phyloP scores from a whole-genome alignment of 2,113 vertebrate genomes.

The Epinephelus cyanopodus region DNA sequence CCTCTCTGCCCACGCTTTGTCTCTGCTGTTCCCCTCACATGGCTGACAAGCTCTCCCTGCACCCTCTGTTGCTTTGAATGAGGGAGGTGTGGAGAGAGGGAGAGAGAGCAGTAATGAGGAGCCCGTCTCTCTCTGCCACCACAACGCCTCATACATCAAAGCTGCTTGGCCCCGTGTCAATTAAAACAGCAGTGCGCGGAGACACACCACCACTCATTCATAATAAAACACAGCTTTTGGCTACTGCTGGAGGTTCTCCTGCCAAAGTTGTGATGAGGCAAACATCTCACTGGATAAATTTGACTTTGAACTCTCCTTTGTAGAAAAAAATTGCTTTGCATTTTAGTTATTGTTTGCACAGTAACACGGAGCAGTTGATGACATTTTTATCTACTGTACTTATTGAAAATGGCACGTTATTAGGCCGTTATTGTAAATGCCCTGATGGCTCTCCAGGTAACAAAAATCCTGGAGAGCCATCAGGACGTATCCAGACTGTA shows the following conservation, averaged over 20 bases:
- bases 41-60: conserved; percentile 27
- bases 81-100: background rate
- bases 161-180: conserved; percentile 53
- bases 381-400: conserved; percentile 7
- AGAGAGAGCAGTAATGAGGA: conserved; percentile 57
- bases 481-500: background rate
- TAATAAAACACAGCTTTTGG: conserved; percentile 72
- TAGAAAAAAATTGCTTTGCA: background rate
- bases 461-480: conserved; percentile 7
- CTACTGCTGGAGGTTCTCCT: conserved; percentile 40
- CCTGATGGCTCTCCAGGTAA: conserved; percentile 31
- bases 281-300: conserved; percentile 38
- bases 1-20: conserved; percentile 35
- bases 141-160: conserved; percentile 62
- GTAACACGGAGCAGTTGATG: background rate
- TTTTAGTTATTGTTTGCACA: background rate
- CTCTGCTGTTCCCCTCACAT: conserved; percentile 30
- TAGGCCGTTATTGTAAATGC: background rate
- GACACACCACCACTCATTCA: conserved; percentile 63
- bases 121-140: conserved; percentile 45
- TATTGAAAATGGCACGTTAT: background rate
- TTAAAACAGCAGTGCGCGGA: conserved; percentile 50
- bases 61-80: conserved; percentile 13
- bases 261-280: conserved; percentile 43
- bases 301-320: conserved; percentile 36